A percentile compares a stretch with the other conserved stretches of the same genome.
These are phyloP conservation scores for Umimayanthus kanabou DNA, from an alignment of 92 coral and sea anemone species.

Conservation along the genomic window DNA sequence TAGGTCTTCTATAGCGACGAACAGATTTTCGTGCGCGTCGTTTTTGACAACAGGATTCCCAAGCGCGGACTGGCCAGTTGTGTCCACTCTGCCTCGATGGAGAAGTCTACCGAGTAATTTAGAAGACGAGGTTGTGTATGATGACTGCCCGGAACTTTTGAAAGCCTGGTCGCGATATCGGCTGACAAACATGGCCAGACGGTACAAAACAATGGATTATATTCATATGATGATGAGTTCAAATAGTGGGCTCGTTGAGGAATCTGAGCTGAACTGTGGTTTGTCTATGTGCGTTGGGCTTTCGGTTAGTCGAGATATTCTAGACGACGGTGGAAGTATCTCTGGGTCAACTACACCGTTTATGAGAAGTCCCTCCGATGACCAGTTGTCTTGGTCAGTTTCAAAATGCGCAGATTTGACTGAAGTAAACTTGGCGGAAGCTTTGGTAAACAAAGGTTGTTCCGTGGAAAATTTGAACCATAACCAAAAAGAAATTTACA, in stretches of 20 bases:
- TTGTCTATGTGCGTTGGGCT: conserved; percentile 71
- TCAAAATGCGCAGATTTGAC: conserved; percentile 62
- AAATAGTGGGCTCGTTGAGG: conserved; percentile 45
- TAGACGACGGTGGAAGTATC: conserved; percentile 62
- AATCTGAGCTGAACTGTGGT: conserved; percentile 67
- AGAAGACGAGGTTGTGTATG: conserved; percentile 77
- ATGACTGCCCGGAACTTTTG: conserved; percentile 86
- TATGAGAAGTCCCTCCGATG: conserved; percentile 84
- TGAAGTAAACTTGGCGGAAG: conserved; percentile 72
- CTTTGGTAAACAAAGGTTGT: conserved; percentile 62
- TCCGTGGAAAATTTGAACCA: conserved; percentile 73
- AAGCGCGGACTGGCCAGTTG: conserved; percentile 57
- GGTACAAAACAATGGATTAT: conserved; percentile 93
- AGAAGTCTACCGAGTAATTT: conserved; percentile 85
- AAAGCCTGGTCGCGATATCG: conserved; percentile 90
- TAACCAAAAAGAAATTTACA: conserved; percentile 61
- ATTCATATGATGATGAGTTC: conserved; percentile 80
- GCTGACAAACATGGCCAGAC: conserved; percentile 82
- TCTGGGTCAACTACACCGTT: conserved; percentile 76
- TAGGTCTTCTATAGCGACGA: conserved; percentile 76
- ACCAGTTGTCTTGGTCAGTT: conserved; percentile 65
- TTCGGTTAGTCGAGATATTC: conserved; percentile 81
- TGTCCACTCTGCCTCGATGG: conserved; percentile 78
- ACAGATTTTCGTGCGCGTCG: conserved; percentile 82
- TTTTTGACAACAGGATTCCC: conserved; percentile 72